phyloP scores from a whole-genome alignment of 2,888 invertebrate genomes.

The Xylota segnis region DNA sequence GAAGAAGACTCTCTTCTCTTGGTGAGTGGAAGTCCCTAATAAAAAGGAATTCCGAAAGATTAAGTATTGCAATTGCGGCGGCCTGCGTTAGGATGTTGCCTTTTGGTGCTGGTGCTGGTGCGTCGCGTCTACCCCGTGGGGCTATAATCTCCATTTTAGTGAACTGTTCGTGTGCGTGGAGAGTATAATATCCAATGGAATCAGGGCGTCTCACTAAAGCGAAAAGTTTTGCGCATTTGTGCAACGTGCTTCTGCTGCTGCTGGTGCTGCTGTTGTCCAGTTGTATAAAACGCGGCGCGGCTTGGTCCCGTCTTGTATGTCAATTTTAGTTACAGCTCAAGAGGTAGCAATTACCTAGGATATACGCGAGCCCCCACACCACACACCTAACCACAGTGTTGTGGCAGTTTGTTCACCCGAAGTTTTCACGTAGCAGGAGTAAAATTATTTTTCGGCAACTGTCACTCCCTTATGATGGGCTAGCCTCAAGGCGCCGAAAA shows the following conservation, averaged over 20 bases:
- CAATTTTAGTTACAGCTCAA: conserved; percentile 72
- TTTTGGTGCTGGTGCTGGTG: conserved; percentile 60
- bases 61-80: conserved; percentile 74
- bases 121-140: conserved; percentile 60
- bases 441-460: conserved; percentile 56
- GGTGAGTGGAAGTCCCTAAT: conserved; percentile 64
- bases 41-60: conserved; percentile 75
- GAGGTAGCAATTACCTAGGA: conserved; percentile 76
- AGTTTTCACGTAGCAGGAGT: conserved; percentile 19
- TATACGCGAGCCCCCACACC: conserved; percentile 56
- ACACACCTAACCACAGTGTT: conserved; percentile 24
- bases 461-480: conserved; percentile 61
- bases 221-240: conserved; percentile 75
- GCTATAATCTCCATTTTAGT: conserved; percentile 72
- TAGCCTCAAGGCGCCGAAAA: conserved; percentile 61
- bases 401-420: conserved; percentile 65
- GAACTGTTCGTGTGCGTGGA: conserved; percentile 59
- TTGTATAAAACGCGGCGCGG: not conserved
- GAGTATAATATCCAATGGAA: conserved; percentile 30
- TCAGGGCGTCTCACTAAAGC: conserved; percentile 74
- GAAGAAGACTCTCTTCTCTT: conserved; percentile 42
- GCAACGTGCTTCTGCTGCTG: conserved; percentile 66
- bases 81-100: conserved; percentile 43
- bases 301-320: conserved; percentile 71
- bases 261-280: not conserved